These are phyloP conservation scores for Eurypyga helias DNA, from an alignment of 2,113 vertebrate genomes.

Conservation along the genomic window DNA sequence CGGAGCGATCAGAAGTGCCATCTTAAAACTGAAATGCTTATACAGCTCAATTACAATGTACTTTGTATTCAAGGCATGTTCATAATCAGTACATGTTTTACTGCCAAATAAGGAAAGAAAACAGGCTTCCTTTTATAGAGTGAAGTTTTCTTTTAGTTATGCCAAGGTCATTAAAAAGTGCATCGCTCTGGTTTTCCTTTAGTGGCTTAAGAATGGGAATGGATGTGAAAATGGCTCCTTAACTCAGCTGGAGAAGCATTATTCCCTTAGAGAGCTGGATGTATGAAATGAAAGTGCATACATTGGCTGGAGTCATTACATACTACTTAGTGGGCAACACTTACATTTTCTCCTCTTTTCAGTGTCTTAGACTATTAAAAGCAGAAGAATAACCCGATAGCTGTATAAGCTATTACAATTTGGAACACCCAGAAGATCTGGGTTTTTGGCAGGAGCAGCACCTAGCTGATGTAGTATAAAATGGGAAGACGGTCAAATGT, in stretches of 20 bases:
- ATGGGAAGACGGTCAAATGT: not conserved
- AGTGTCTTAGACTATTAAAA: conserved; percentile 20
- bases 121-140: not conserved
- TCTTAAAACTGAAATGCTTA: not conserved
- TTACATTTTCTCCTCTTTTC: conserved; percentile 14
- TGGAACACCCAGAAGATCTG: not conserved
- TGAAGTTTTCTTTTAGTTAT: conserved; percentile 21
- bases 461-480: not conserved
- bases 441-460: not conserved
- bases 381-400: not conserved
- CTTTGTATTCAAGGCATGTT: conserved; percentile 20
- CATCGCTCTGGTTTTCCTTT: conserved; percentile 7
- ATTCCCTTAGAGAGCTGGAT: conserved; percentile 5
- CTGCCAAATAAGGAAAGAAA: conserved; percentile 49
- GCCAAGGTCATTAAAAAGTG: conserved; percentile 36
- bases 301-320: not conserved
- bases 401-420: not conserved
- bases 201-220: not conserved
- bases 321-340: not conserved
- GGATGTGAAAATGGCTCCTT: conserved; percentile 26
- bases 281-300: not conserved
- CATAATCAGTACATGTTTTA: conserved; percentile 38
- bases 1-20: not conserved
- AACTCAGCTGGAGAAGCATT: conserved; percentile 36
- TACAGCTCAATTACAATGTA: not conserved